phyloP scores from a whole-genome alignment of 2,797 vertebrate genomes.

The Eulemur coronatus region DNA sequence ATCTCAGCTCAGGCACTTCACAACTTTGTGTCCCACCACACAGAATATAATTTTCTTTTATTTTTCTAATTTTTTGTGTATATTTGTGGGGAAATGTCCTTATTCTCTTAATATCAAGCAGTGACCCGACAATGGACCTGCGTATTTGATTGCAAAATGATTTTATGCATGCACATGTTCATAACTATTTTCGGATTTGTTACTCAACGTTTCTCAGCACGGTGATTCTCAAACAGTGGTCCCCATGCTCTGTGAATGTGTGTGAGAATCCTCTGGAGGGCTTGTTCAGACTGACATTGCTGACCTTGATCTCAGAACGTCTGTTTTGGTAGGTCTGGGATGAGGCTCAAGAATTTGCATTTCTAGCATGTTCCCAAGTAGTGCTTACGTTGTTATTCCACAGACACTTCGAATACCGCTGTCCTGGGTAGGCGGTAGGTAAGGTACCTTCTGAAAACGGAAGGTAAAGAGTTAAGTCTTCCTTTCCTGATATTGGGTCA shows the following conservation, averaged over 20 bases:
- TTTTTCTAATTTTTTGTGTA: neutral
- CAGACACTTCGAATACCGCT: neutral
- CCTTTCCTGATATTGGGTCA: neutral
- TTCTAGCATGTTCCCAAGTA: accelerated
- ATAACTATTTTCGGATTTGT: neutral
- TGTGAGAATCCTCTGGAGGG: neutral
- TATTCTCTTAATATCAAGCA: neutral
- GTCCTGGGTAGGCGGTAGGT: too few species aligned
- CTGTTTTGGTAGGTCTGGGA: neutral
- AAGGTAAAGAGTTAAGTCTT: neutral
- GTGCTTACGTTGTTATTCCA: accelerated
- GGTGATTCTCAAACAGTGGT: neutral
- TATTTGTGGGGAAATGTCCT: neutral
- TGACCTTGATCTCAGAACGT: accelerated
- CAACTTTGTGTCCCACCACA: neutral
- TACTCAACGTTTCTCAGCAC: neutral
- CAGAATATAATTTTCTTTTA: neutral
- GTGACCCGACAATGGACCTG: neutral
- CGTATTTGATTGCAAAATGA: too few species aligned
- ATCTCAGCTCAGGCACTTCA: neutral
- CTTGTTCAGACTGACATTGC: neutral
- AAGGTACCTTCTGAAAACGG: neutral
- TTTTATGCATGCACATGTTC: neutral
- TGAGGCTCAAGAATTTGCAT: neutral
- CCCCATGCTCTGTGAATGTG: accelerated